Conservation (phyloP, 2,113 vertebrate genomes). For the Damaliscus lunatus region DNA sequence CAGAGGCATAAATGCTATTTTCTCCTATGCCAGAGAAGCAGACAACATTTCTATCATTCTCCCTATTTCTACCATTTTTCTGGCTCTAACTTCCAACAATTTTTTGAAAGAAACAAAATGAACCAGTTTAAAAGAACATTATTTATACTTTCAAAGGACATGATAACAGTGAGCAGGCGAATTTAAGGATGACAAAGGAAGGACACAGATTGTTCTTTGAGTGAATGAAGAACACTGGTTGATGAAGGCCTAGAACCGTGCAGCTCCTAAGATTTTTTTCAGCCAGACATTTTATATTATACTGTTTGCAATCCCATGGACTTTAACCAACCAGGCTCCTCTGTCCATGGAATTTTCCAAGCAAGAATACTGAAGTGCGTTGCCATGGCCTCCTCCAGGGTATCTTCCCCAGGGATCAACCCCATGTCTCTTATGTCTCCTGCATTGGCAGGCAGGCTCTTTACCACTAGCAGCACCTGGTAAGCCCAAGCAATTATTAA, state of each 20-base stretch:
- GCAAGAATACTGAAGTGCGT: background rate
- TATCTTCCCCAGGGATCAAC: background rate
- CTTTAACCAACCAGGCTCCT: background rate
- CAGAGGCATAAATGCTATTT: background rate
- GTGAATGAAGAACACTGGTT: background rate
- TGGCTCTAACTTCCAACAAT: background rate
- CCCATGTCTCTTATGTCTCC: background rate
- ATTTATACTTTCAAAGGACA: background rate
- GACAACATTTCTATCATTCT: background rate
- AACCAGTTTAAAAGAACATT: background rate
- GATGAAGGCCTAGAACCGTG: background rate
- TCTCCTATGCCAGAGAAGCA: background rate
- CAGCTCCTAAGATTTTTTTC: background rate
- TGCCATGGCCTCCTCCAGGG: background rate
- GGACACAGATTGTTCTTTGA: background rate
- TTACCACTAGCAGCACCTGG: background rate
- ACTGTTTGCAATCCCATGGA: background rate
- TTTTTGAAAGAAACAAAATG: background rate
- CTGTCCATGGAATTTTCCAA: background rate
- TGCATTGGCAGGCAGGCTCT: background rate
- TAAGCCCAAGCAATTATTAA: background rate
- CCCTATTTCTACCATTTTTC: background rate
- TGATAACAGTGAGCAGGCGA: background rate
- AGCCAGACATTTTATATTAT: background rate
- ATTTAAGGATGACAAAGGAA: background rate